Base-by-base conservation (phyloP, 2,888 invertebrate genomes). In the Hyposoter dolosus region DNA sequence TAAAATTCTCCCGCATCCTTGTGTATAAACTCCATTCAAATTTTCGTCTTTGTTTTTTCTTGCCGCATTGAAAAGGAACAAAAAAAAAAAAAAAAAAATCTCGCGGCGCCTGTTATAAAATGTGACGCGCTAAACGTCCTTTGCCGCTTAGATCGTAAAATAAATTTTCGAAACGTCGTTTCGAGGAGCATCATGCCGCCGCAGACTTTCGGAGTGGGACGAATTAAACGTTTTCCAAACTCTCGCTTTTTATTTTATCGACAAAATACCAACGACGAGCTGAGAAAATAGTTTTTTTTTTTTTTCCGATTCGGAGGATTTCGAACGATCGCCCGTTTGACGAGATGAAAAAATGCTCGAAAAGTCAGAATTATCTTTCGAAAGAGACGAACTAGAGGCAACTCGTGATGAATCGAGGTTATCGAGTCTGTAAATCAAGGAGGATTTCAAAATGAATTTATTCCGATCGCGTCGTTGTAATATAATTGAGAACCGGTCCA, bases 401-500 rank as follows among this genome's bases (percentile, higher is more conserved):
- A 60, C 28, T 15, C 28, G 60, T 60, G 23, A 50, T 15, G 32
- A 50, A 32, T 71, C 71, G 71, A 32, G 71, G 71, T 50, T 71
- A 71, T 50, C 71, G 47, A 50, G 23, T 60, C 60, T 5, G 28
- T 60, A 28, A 60, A 60, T 50, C 32, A 71, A 50, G 7, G 47
- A 50, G 50, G 10, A 71, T 75, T 75, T 75, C 75, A 63, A 43
- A 75, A 75, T 28, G 28, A 75, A 63, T 75, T 75, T 63, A 75
- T 63, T 75, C 15, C 28, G 60, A 60, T 63, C 75, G 28, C n/a
- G 75, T 28, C 43, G 9, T 28, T 19, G 17, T 63, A 45, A 63
- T 28, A 63, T 68, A 60, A 68, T 68, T 43, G 66, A 28, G 60
- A 28, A 60, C 28, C 60, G 28, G 40, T 19, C 68, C n/a, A 65